Conservation (phyloP, 2,888 invertebrate species). For the Cerastis rubricosa region DNA sequence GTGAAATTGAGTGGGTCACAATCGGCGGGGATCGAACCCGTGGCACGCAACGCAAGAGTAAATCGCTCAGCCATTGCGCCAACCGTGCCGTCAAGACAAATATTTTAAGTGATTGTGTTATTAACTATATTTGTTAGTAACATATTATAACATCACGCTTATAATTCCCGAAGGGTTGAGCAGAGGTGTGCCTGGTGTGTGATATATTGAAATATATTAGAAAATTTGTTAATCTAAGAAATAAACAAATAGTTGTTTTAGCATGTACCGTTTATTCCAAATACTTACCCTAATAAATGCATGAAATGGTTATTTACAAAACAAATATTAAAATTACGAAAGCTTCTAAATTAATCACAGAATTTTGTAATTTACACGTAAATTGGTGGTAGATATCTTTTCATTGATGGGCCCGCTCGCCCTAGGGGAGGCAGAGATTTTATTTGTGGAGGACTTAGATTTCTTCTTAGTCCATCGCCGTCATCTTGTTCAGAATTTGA, state of each 20-base stretch:
- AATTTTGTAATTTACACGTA: constrained; percentile 76
- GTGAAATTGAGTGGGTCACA: neutral
- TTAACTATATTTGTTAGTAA: no score
- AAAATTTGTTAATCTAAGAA: neutral
- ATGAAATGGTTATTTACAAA: constrained; percentile 80
- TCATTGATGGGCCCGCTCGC: constrained; percentile 86
- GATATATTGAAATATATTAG: no score
- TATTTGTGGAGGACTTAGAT: constrained; percentile 76
- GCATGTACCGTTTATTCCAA: constrained; percentile 43
- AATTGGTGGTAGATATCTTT: constrained; percentile 85
- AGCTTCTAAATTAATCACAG: constrained; percentile 78
- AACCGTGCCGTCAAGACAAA: no score
- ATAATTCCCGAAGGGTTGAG: neutral
- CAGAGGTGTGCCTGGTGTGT: neutral
- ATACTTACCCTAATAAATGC: constrained; percentile 84
- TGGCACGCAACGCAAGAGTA: no score
- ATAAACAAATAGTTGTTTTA: constrained; percentile 11
- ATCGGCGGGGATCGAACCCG: no score
- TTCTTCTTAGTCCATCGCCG: constrained; percentile 72
- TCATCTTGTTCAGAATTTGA: constrained; percentile 72
- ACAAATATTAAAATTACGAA: constrained; percentile 52
- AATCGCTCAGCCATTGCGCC: no score
- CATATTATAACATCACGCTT: neutral
- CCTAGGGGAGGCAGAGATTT: constrained; percentile 85
- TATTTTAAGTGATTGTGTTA: no score